Conservation (phyloP, 2,113 vertebrate genomes). For the Motacilla alba region DNA sequence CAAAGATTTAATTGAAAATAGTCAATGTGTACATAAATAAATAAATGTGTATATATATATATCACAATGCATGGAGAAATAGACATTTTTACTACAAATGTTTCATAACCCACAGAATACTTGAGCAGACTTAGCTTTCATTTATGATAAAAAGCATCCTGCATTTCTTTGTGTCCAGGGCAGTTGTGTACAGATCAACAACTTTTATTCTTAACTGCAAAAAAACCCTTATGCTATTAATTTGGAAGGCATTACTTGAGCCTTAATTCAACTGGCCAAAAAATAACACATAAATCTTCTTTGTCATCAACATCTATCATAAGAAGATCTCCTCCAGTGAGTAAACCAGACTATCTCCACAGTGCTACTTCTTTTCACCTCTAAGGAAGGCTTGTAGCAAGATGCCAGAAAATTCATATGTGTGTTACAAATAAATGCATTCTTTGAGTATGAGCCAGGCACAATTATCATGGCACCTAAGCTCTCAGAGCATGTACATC, state of each 20-base stretch:
- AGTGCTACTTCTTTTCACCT: not conserved
- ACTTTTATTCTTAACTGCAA: not conserved
- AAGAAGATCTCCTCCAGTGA: not conserved
- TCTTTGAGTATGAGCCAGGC: not conserved
- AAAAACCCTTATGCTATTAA: not conserved
- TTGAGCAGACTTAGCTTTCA: not conserved
- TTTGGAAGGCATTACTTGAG: not conserved
- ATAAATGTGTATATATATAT: not conserved
- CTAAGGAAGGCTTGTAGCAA: not conserved
- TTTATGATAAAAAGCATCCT: not conserved
- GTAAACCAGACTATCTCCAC: not conserved
- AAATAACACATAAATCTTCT: not conserved
- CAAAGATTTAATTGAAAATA: not conserved
- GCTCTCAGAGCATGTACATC: not conserved
- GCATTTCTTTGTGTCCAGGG: not conserved
- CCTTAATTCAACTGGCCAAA: not conserved
- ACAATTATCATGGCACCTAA: not conserved
- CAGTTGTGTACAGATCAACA: not conserved
- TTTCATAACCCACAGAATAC: not conserved
- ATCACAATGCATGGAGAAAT: not conserved
- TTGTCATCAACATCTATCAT: not conserved
- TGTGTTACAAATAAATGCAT: not conserved
- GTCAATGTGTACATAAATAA: not conserved
- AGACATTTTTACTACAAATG: not conserved
- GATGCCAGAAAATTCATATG: not conserved